Conservation (phyloP, 2,113 vertebrate species). For the Pedionomus torquatus region DNA sequence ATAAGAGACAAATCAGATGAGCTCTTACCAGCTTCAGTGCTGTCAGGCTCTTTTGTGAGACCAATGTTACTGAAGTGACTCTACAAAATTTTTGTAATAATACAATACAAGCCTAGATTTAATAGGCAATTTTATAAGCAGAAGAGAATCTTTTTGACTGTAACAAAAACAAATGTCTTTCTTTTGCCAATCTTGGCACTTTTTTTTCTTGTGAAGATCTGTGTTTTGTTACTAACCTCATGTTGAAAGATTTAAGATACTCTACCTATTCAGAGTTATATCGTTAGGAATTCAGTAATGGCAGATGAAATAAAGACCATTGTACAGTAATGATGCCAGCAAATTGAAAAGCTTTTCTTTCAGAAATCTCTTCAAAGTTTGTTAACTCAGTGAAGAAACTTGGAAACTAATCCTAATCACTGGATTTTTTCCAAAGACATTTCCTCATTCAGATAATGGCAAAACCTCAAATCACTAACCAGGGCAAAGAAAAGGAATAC, state of each 20-base stretch:
- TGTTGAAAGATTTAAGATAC: neutral
- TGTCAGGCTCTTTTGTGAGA: conserved; percentile 25
- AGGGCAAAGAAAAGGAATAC: neutral
- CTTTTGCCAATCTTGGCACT: neutral
- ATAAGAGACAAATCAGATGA: conserved; percentile 5
- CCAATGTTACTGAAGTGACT: conserved; percentile 18
- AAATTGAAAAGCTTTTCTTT: neutral
- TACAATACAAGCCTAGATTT: conserved; percentile 48
- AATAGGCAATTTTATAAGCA: conserved; percentile 42
- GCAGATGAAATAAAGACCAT: conserved; percentile 7
- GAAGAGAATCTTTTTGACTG: conserved; percentile 11
- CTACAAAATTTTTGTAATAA: neutral
- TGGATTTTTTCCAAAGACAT: neutral
- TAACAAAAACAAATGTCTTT: conserved; percentile 38
- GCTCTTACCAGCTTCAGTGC: neutral
- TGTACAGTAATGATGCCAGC: neutral
- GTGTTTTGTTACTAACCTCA: conserved; percentile 1
- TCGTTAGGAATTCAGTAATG: conserved; percentile 40
- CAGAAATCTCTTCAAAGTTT: conserved; percentile 36
- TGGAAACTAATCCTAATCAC: conserved; percentile 21
- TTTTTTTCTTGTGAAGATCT: neutral
- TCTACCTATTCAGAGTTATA: conserved; percentile 34
- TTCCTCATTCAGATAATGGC: neutral
- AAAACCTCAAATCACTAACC: neutral
- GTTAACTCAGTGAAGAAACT: conserved; percentile 14